Evolutionary conservation across 2,113 vertebrate genomes (phyloP).

Genomic region (Suncus etruscus): DNA sequence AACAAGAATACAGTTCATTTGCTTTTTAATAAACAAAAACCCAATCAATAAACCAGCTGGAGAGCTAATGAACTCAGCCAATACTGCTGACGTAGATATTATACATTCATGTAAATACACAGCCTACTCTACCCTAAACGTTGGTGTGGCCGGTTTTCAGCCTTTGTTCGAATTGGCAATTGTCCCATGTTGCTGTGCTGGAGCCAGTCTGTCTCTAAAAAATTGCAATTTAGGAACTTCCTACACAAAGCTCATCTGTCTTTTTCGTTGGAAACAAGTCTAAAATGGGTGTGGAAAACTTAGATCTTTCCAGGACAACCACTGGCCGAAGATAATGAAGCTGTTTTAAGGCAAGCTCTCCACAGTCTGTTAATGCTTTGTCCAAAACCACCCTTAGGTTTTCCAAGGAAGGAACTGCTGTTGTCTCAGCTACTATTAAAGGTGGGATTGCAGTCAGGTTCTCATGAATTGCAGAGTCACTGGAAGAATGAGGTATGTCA

Average conservation of each 20-base stretch:
- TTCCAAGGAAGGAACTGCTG: conserved; percentile 91
- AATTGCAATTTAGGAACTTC: conserved; percentile 89
- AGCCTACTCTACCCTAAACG: conserved; percentile 88
- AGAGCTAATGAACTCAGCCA: conserved; percentile 88
- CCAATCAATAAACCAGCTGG: conserved; percentile 84
- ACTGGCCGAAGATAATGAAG: conserved; percentile 98
- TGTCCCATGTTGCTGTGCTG: conserved; percentile 86
- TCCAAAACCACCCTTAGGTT: conserved; percentile 96
- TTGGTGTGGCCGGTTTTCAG: conserved; percentile 80
- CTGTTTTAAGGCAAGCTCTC: conserved; percentile 98
- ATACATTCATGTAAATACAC: conserved; percentile 92
- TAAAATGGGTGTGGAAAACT: conserved; percentile 91
- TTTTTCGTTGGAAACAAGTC: conserved; percentile 95
- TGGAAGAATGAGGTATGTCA: conserved; percentile 87
- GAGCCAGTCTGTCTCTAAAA: conserved; percentile 85
- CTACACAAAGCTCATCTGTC: conserved; percentile 93
- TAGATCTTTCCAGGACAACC: conserved; percentile 96
- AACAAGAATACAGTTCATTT: conserved; percentile 87
- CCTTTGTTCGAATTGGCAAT: conserved; percentile 87
- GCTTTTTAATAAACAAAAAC: conserved; percentile 80
- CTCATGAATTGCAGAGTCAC: conserved; percentile 84
- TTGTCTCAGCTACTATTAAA: conserved; percentile 88
- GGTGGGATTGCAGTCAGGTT: conserved; percentile 89
- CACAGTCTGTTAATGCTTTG: conserved; percentile 96
- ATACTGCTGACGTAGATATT: conserved; percentile 89